Conservation (phyloP, 2,113 vertebrate species). For the Vulpes lagopus region DNA sequence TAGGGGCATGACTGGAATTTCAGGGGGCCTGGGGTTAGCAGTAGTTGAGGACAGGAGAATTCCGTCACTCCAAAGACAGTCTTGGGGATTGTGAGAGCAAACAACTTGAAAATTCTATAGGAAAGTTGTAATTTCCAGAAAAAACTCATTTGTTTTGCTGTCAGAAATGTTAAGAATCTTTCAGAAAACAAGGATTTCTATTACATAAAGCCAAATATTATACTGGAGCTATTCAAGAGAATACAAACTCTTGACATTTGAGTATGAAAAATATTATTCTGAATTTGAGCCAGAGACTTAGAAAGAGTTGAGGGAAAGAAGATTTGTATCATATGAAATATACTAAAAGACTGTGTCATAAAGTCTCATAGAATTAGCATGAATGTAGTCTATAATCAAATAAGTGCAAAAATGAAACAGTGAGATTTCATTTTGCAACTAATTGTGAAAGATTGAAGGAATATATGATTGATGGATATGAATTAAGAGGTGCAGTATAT, state of each 20-base stretch:
- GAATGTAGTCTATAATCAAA: background rate
- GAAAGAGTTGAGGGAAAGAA: background rate
- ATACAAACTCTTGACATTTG: background rate
- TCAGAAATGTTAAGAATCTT: background rate
- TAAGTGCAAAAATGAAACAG: background rate
- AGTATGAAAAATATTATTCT: slow-evolving; percentile 16
- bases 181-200: background rate
- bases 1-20: background rate
- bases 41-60: background rate
- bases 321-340: background rate
- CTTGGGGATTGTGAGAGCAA: background rate
- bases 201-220: background rate
- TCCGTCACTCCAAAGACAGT: background rate
- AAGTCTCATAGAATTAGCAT: background rate
- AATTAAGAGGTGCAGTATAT: background rate
- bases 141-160: background rate
- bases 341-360: background rate
- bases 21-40: background rate
- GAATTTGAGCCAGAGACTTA: background rate
- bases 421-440: slow-evolving; percentile 8
- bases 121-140: background rate
- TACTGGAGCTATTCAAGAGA: background rate
- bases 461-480: background rate
- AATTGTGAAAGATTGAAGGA: background rate
- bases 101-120: background rate